Evolutionary conservation across 2,797 vertebrate genomes (phyloP).

Genomic region (Siniperca obscura): DNA sequence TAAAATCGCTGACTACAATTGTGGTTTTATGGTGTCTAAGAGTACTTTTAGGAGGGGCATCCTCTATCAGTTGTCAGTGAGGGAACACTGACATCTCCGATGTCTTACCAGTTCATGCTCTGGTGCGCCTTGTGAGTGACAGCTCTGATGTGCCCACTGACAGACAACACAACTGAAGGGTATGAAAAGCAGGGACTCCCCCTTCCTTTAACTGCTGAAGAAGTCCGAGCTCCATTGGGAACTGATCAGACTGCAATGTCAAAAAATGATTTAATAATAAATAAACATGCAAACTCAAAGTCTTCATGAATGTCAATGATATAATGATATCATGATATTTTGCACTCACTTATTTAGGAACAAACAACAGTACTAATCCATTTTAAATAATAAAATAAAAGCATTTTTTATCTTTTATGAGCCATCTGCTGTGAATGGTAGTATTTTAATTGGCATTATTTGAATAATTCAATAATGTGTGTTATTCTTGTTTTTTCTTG

Average conservation of each 20-base stretch:
- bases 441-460: neutral
- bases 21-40: neutral
- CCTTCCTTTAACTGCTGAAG: conserved; percentile 43
- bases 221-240: conserved; percentile 39
- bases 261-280: conserved; percentile 12
- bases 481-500: neutral
- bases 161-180: conserved; percentile 61
- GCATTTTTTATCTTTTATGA: neutral
- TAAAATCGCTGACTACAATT: neutral
- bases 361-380: neutral
- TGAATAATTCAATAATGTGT: neutral
- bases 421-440: neutral
- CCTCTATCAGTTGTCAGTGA: conserved; percentile 37
- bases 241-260: conserved; percentile 51
- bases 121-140: conserved; percentile 58
- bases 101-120: conserved; percentile 67
- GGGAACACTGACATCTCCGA: conserved; percentile 51
- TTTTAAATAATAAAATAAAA: neutral
- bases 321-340: neutral
- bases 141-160: conserved; percentile 66
- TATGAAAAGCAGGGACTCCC: conserved; percentile 56
- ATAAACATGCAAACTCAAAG: conserved; percentile 13
- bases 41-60: conserved; percentile 18
- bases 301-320: conserved; percentile 15
- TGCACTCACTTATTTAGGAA: neutral